Evolutionary conservation across 2,113 vertebrate species (phyloP), one percentile per base, ranked within the genome.

Genomic region (Protomyctophum bolini): DNA sequence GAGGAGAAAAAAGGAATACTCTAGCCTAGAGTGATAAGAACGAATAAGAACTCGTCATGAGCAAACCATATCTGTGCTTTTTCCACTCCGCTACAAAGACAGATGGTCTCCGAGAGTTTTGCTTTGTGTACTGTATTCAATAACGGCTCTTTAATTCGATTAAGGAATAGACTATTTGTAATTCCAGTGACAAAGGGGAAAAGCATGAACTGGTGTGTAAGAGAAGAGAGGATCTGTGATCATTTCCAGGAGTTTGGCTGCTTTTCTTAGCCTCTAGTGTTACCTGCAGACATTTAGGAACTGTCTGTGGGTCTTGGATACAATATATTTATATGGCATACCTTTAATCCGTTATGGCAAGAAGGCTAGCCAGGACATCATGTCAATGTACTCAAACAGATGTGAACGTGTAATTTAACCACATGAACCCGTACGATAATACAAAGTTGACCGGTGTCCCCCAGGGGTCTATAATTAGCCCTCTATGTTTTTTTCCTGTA

Each of bases 131-230:
- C 29, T 12, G 28, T 55, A 66, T 72, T 50, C 12, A 66, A 67
- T 69, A 59, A 57, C 57, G 72, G 51, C 66, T 69, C 47, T 81
- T 70, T 72, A 72, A 83, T 76, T 81, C 73, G 15, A 75, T 84
- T 72, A 61, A 75, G 46, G 45, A 68, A 65, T 57, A 72, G 56
- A 68, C 21, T 5, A 49, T 67, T 73, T 74, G 11, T 46, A 57
- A 56, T 64, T 64, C 54, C 21, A 64, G 12, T 10, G 29, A 72
- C 11, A 58, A 11, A 57, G n/a, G 33, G 21, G 47, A 62, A 11
- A 10, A 81, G 55, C 75, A 64, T 74, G 28, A 49, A 8, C 7
- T n/a, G 21, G 47, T 49, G 7, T 41, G 14, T 46, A 60, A 21
- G 15, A 71, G 66, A 79, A 70, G 29, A 52, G 70, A 12, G 65